Conservation (phyloP, 2,113 vertebrate species). For the Clinocottus analis region DNA sequence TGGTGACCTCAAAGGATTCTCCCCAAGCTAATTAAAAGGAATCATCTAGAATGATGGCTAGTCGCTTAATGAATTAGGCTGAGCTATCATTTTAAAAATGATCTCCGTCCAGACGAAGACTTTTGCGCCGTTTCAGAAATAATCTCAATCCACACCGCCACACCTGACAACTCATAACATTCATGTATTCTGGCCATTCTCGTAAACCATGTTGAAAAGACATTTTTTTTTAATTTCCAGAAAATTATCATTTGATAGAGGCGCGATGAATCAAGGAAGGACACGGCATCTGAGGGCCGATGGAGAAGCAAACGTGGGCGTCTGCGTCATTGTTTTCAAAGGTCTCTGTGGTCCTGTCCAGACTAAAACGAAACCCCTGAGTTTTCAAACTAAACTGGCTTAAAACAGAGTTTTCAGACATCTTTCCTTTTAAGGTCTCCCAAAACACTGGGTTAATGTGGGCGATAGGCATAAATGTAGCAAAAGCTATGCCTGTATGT, state of each 20-base stretch:
- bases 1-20: conserved; percentile 10
- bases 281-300: not conserved
- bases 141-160: too few species aligned
- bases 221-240: too few species aligned
- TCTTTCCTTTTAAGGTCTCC: not conserved
- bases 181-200: not conserved
- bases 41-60: not conserved
- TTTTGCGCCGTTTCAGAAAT: too few species aligned
- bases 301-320: not conserved
- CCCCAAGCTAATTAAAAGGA: not conserved
- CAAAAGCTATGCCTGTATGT: too few species aligned
- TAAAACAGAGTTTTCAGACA: not conserved
- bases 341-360: too few species aligned
- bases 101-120: too few species aligned
- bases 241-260: not conserved
- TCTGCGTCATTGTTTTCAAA: too few species aligned
- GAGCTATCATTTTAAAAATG: not conserved
- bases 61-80: conserved; percentile 1
- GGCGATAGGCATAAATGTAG: too few species aligned
- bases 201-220: not conserved
- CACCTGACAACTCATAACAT: too few species aligned
- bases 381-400: too few species aligned
- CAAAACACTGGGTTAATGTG: not conserved
- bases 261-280: not conserved
- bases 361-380: too few species aligned